Evolutionary conservation across 1,140 invertebrate genomes (phyloP), one percentile per base, ranked within the genome.

Genomic region (Probaryconus sp.): DNA sequence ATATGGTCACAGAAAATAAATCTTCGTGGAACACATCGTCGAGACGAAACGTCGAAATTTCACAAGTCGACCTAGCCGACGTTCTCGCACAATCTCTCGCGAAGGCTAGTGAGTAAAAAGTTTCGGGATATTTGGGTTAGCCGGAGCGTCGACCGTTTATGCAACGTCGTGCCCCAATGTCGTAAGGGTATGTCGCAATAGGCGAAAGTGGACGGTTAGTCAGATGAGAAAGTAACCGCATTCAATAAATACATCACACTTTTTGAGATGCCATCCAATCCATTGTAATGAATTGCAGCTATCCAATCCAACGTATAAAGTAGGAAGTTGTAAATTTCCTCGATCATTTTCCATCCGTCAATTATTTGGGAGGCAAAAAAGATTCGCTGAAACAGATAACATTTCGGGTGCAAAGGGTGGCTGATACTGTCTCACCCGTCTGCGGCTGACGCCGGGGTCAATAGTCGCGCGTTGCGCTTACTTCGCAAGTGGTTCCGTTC

Each of bases 111-210:
- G 47, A 38, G n/a, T 0, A 37, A 37, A 37, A 45, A 55, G 38
- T 76, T 78, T 70, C 69, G 77, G 79, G 82, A 85, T n/a, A 86
- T 85, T 81, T 81, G 73, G 79, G 81, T 82, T 83, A n/a, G 79
- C 10, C 75, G 64, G 83, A 81, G 79, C 81, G 76, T 81, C 78
- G 84, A 84, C 84, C 82, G 81, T 84, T 86, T 85, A 82, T 81
- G 83, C 84, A 87, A 87, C 81, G 45, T 68, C 73, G 68, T 70
- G 48, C 73, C 67, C 74, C 45, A 33, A n/a, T 33, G 24, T 61
- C 63, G 31, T 61, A 48, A 9, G 38, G 42, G 51, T 56, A 58
- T 86, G 83, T 85, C 79, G 85, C 83, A 87, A 88, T 63, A 65
- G 80, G 83, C 85, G 85, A 87, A 87, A 87, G 86, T 87, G 75